Evolutionary conservation across 2,888 invertebrate genomes (phyloP), one percentile per base, ranked within the genome.

Genomic region (Aspidapion aeneum): DNA sequence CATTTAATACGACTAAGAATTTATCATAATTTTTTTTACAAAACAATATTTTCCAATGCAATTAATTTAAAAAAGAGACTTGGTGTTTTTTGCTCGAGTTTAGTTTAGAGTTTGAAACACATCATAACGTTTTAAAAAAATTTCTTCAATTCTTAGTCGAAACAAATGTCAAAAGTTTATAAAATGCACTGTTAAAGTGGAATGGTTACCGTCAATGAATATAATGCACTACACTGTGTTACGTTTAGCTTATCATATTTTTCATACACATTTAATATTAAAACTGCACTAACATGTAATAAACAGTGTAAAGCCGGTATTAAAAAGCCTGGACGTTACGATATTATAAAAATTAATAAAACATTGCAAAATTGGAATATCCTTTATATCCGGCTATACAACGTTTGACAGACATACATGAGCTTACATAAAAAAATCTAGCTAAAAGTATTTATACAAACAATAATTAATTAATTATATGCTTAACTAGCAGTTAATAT

Each of bases 401-500:
- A 71, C 71, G 73, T 72, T 71, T 72, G 72, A 71, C 74, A 75
- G 74, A 77, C 78, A 77, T 75, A 77, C 77, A 72, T 74, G 75
- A 76, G 77, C 77, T 79, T 79, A 79, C 75, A 76, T 78, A 79
- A 77, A 78, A 66, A 78, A 77, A 77, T 72, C 77, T 79, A 78
- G 76, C 78, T 79, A 78, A 77, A 77, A 77, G 75, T 78, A 78
- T 78, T 80, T 79, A 80, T 79, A 80, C 79, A 80, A 80, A 80
- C 79, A 80, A 79, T 78, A 66, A 66, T 66, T 58, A 66, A 66
- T 66, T 58, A 62, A 55, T 73, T 74, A 71, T 72, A 67, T 70
- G 67, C 74, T 76, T 75, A 78, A 78, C 77, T 79, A 79, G 75
- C 75, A 77, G 74, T 77, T 75, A 77, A 77, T 77, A 77, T 76